Percentiles rank a stretch among this genome's conserved stretches.
Conservation (phyloP, 2,888 invertebrate genomes). For the Schizaphis graminum region DNA sequence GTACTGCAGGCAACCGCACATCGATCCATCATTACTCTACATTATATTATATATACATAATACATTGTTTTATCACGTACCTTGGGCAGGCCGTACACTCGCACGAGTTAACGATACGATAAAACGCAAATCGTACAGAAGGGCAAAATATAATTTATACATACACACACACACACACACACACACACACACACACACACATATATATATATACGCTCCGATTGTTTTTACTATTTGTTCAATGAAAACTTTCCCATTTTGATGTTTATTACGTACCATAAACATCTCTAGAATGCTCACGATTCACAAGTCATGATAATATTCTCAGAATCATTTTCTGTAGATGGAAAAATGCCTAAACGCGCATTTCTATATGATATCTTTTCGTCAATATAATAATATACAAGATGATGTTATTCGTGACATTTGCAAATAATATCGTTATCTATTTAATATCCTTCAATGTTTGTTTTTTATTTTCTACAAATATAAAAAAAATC, state of each 20-base stretch:
- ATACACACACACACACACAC: neutral
- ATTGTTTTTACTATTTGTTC: slow-evolving; percentile 42
- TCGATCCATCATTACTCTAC: slow-evolving; percentile 32
- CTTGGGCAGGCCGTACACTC: neutral
- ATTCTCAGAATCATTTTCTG: slow-evolving; percentile 5
- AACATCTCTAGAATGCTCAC: slow-evolving; percentile 37
- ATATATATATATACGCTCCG: slow-evolving; percentile 11
- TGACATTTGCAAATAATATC: slow-evolving; percentile 1
- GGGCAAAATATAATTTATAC: slow-evolving; percentile 33
- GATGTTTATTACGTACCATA: slow-evolving; percentile 25
- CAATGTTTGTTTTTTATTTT: slow-evolving; percentile 5
- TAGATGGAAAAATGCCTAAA: slow-evolving; percentile 21
- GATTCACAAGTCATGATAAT: neutral
- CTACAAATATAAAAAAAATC: slow-evolving; percentile 17
- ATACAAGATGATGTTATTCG: neutral
- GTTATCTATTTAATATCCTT: slow-evolving; percentile 34
- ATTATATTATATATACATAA: neutral
- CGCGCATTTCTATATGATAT: neutral
- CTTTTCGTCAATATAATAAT: slow-evolving; percentile 22
- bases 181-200: no score
- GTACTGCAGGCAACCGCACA: neutral
- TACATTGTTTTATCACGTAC: slow-evolving; percentile 23
- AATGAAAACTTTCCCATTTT: slow-evolving; percentile 28
- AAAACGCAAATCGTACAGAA: slow-evolving; percentile 38
- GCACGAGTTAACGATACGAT: slow-evolving; percentile 29